Evolutionary conservation across 2,888 invertebrate genomes (phyloP).

Genomic region (Cephus nigrinus): DNA sequence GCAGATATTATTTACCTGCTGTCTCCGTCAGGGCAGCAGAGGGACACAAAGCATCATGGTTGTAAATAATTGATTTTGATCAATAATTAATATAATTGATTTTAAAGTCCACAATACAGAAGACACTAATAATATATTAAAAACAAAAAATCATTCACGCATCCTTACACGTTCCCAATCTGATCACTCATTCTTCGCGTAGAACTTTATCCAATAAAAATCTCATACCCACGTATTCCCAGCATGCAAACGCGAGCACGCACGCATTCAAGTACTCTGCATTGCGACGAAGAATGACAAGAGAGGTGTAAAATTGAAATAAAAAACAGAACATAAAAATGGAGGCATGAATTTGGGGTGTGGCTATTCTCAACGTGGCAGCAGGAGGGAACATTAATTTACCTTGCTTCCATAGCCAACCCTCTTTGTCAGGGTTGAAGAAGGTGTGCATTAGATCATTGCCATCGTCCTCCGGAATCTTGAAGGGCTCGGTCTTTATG

Average conservation of each 20-base stretch:
- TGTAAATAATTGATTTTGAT: slow-evolving; percentile 46
- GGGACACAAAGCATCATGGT: slow-evolving; percentile 53
- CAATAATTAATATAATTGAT: slow-evolving; percentile 22
- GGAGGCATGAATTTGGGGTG: neutral
- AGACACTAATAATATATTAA: neutral
- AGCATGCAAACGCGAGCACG: neutral
- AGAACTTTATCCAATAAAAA: too few species aligned
- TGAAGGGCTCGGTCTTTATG: slow-evolving; percentile 98
- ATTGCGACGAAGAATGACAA: neutral
- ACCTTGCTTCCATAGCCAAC: slow-evolving; percentile 99
- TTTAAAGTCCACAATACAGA: slow-evolving; percentile 12
- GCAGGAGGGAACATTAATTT: slow-evolving; percentile 31
- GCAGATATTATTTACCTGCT: slow-evolving; percentile 62
- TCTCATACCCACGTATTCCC: too few species aligned
- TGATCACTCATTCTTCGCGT: too few species aligned
- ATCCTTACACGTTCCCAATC: neutral
- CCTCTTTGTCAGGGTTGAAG: slow-evolving; percentile 99
- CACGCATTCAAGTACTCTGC: neutral
- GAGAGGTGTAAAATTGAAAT: neutral
- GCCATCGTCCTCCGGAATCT: slow-evolving; percentile 99
- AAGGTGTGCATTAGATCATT: slow-evolving; percentile 99
- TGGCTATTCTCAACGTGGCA: neutral
- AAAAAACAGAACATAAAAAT: neutral
- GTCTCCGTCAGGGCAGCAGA: slow-evolving; percentile 66
- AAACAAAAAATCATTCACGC: neutral